A percentile compares a stretch with the other conserved stretches of the same genome.
These are phyloP conservation scores for Sycobia sp. DNA, from an alignment of 1,140 invertebrate species.

Conservation along the genomic window DNA sequence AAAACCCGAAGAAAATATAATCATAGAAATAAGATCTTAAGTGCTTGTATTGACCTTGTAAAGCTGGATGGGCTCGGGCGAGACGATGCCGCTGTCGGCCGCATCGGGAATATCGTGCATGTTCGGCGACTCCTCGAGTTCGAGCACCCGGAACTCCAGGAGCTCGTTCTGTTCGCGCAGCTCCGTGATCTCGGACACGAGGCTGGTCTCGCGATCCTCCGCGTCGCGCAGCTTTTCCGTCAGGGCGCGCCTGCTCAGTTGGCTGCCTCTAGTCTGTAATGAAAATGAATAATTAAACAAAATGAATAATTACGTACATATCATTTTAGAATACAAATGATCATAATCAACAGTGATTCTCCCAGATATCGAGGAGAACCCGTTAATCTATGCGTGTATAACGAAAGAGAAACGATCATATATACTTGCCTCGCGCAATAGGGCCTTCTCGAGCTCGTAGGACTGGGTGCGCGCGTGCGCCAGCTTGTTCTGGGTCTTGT, in stretches of 20 bases:
- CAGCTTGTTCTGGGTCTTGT: conserved; percentile 50
- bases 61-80: conserved; percentile 49
- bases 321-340: too few relatives aligned
- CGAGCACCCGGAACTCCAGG: conserved; percentile 61
- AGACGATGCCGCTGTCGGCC: conserved; percentile 53
- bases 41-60: conserved; percentile 51
- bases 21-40: too few relatives aligned
- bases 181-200: conserved; percentile 61
- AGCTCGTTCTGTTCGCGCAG: conserved; percentile 62
- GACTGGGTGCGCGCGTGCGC: conserved; percentile 50
- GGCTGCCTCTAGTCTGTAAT: conserved; percentile 47
- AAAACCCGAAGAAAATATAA: not conserved
- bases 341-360: too few relatives aligned
- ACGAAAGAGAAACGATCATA: not conserved
- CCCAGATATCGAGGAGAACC: too few relatives aligned
- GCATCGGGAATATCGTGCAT: conserved; percentile 47
- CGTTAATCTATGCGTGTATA: too few relatives aligned
- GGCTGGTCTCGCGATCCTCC: conserved; percentile 56
- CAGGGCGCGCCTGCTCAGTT: conserved; percentile 44
- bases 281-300: conserved; percentile 7
- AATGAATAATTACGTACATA: too few relatives aligned
- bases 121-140: conserved; percentile 56
- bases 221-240: conserved; percentile 50
- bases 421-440: conserved; percentile 51
- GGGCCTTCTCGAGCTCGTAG: conserved; percentile 52